Evolutionary conservation across 2,888 invertebrate species (phyloP).

Genomic region (Zonitis immaculata): DNA sequence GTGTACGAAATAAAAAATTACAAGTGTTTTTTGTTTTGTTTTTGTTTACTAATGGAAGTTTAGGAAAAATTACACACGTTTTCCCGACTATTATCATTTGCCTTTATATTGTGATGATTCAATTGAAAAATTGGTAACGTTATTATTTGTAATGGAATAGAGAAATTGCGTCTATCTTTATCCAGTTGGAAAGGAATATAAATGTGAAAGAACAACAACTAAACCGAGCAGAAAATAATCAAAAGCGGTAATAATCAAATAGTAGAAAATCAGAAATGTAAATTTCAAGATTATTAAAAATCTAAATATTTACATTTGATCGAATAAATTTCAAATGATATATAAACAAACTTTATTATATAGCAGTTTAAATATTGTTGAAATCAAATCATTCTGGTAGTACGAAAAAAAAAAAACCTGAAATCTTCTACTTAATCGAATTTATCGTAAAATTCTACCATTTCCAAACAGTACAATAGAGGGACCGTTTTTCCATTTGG

Average conservation of each 20-base stretch:
- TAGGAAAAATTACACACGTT: not conserved
- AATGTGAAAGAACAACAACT: conserved; percentile 38
- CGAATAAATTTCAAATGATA: too few relatives aligned
- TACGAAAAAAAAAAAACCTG: too few relatives aligned
- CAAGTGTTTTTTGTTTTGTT: too few relatives aligned
- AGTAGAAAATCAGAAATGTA: not conserved
- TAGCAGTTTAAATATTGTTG: not conserved
- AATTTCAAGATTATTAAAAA: not conserved
- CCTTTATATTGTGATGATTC: not conserved
- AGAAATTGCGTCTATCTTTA: not conserved
- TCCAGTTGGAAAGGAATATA: conserved; percentile 30
- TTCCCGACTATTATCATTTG: not conserved
- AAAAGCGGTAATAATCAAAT: conserved; percentile 26
- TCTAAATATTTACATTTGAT: not conserved
- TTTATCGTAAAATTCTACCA: too few relatives aligned
- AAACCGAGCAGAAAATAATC: conserved; percentile 45
- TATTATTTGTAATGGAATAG: not conserved
- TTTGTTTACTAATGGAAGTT: too few relatives aligned
- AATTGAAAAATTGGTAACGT: not conserved
- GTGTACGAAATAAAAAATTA: too few relatives aligned
- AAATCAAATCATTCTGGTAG: not conserved
- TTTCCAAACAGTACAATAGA: too few relatives aligned
- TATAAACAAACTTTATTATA: too few relatives aligned
- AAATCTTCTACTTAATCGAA: not conserved
- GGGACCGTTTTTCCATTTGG: too few relatives aligned